These are phyloP conservation scores for Orthosia cruda DNA, from an alignment of 2,888 invertebrate species.

Conservation along the genomic window DNA sequence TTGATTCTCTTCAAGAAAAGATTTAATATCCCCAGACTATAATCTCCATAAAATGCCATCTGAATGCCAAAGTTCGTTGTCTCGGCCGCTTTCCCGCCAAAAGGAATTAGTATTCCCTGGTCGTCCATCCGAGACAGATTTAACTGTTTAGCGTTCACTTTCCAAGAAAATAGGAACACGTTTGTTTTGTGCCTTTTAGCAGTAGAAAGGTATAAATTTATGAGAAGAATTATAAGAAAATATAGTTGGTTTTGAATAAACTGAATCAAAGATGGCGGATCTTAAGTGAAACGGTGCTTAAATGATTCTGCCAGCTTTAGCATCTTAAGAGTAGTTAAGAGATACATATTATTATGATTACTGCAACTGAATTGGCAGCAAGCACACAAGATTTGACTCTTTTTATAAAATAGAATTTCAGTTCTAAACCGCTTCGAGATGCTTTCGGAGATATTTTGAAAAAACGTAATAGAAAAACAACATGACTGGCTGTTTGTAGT, in stretches of 20 bases:
- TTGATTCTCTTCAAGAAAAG: background rate
- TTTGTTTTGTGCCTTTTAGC: constrained; percentile 27
- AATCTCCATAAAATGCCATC: constrained; percentile 51
- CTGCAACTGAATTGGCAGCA: background rate
- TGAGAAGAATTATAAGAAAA: background rate
- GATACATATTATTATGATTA: background rate
- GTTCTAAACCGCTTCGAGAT: background rate
- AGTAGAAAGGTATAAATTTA: constrained; percentile 8
- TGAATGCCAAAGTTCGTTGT: constrained; percentile 61
- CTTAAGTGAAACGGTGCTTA: background rate
- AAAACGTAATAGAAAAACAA: too few species aligned
- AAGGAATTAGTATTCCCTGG: constrained; percentile 61
- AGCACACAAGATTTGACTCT: background rate
- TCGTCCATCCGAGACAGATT: constrained; percentile 56
- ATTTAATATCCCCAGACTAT: constrained; percentile 22
- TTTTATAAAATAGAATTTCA: background rate
- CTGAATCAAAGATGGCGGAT: constrained; percentile 1
- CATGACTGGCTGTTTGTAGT: too few species aligned
- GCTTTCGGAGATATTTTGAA: background rate
- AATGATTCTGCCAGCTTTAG: background rate
- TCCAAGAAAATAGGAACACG: constrained; percentile 59
- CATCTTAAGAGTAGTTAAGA: background rate
- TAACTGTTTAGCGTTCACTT: constrained; percentile 64
- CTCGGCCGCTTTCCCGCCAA: constrained; percentile 51
- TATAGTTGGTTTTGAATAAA: background rate